A percentile compares a stretch with the other conserved stretches of the same genome.
phyloP scores from a whole-genome alignment of 2,797 vertebrate genomes.

The Anisognathus igniventris region DNA sequence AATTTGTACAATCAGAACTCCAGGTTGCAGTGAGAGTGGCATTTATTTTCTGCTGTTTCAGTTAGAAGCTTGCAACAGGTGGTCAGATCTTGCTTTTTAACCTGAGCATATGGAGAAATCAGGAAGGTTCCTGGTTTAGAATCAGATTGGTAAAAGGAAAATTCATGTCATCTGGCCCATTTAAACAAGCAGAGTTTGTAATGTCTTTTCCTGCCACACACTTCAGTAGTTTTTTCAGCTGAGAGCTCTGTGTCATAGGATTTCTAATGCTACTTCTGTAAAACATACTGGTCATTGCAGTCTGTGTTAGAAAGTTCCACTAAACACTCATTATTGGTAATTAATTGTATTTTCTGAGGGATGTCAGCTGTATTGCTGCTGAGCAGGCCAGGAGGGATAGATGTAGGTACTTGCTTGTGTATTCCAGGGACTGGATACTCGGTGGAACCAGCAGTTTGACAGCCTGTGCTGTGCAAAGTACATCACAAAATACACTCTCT shows the following conservation, averaged over 20 bases:
- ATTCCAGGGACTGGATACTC: background rate
- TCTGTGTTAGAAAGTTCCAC: background rate
- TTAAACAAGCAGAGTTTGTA: background rate
- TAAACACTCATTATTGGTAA: background rate
- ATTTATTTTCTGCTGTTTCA: background rate
- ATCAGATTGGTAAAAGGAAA: background rate
- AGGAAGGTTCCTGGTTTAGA: background rate
- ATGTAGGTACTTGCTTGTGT: background rate
- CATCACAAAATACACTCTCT: background rate
- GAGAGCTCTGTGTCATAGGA: background rate
- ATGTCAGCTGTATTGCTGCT: background rate
- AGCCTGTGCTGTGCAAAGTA: background rate
- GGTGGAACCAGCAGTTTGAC: background rate
- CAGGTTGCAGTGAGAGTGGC: background rate
- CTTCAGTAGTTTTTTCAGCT: background rate
- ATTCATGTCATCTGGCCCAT: background rate
- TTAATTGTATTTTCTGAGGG: background rate
- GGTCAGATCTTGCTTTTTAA: background rate
- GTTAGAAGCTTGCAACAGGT: background rate
- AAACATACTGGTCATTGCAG: background rate
- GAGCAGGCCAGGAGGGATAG: background rate
- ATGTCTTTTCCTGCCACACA: background rate
- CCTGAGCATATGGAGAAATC: background rate
- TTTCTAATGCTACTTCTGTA: background rate
- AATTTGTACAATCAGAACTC: background rate